phyloP scores from a whole-genome alignment of 2,113 vertebrate species.

The Rhea americana region DNA sequence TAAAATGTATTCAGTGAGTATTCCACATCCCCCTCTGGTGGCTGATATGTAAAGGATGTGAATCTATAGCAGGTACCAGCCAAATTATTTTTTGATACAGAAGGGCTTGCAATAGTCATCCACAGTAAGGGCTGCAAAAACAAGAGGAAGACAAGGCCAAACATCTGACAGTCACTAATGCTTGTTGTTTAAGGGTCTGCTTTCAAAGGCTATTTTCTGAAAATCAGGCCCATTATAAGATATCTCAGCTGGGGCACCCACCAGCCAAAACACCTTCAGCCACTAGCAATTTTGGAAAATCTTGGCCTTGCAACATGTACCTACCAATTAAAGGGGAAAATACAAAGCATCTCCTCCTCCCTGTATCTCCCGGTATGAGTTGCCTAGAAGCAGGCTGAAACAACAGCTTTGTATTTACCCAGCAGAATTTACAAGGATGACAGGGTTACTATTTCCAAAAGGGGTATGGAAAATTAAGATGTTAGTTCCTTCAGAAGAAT shows the following conservation, averaged over 20 bases:
- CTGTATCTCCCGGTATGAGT: not conserved
- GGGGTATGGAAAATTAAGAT: not conserved
- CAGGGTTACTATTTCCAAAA: not conserved
- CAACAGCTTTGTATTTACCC: not conserved
- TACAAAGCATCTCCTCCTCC: not conserved
- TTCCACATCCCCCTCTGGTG: conserved; percentile 67
- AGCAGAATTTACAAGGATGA: not conserved
- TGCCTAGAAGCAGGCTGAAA: not conserved
- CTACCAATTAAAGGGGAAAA: not conserved
- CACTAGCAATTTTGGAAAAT: not conserved
- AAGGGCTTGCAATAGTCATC: not conserved
- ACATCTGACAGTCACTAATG: not conserved
- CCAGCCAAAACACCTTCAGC: not conserved
- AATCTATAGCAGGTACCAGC: not conserved
- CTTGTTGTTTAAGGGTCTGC: not conserved
- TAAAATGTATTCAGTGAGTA: conserved; percentile 1
- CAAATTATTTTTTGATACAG: not conserved
- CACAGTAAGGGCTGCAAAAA: not conserved
- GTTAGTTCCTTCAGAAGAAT: not conserved
- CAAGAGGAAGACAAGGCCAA: not conserved
- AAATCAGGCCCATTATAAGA: not conserved
- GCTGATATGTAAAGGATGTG: conserved; percentile 18
- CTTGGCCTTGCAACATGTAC: not conserved
- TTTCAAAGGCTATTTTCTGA: conserved; percentile 2
- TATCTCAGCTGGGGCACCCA: not conserved